Conservation (phyloP, 2,797 vertebrate species). For the Micromesistius poutassou region DNA sequence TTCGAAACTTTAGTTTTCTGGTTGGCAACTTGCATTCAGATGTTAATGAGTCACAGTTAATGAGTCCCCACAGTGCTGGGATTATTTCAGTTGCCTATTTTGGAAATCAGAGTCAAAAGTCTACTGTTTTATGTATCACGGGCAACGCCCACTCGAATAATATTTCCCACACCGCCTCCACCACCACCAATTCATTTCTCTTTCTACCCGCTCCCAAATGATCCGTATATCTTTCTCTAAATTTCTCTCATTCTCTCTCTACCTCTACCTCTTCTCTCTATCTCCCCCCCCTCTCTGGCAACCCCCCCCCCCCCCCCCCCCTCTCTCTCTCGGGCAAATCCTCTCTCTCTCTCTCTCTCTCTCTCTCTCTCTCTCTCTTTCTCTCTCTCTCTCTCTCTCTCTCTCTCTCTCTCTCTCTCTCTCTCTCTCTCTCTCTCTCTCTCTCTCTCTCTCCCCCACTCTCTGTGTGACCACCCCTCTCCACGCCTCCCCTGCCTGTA, state of each 20-base stretch:
- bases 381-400: constrained; percentile 2
- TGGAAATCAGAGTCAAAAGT: no score
- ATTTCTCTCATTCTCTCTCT: background rate
- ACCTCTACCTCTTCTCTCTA: background rate
- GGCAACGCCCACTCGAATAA: background rate
- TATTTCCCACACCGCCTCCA: background rate
- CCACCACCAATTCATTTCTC: background rate
- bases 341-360: constrained; percentile 18
- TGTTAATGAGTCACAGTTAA: background rate
- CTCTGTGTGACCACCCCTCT: no score
- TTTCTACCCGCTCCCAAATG: background rate
- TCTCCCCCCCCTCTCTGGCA: no score
- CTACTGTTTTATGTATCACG: background rate
- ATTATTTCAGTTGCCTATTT: no score
- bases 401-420: constrained; percentile 21
- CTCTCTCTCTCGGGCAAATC: background rate
- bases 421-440: constrained; percentile 27
- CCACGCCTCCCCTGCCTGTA: no score
- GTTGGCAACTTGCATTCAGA: background rate
- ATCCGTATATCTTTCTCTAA: background rate
- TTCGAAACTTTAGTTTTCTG: no score
- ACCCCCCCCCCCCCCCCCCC: background rate
- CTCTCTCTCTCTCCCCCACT: constrained; percentile 15
- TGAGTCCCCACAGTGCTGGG: no score
- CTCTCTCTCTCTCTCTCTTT: constrained; percentile 21